Base-by-base conservation (phyloP, 2,888 invertebrate genomes). In the Bhutanitis thaidina region DNA sequence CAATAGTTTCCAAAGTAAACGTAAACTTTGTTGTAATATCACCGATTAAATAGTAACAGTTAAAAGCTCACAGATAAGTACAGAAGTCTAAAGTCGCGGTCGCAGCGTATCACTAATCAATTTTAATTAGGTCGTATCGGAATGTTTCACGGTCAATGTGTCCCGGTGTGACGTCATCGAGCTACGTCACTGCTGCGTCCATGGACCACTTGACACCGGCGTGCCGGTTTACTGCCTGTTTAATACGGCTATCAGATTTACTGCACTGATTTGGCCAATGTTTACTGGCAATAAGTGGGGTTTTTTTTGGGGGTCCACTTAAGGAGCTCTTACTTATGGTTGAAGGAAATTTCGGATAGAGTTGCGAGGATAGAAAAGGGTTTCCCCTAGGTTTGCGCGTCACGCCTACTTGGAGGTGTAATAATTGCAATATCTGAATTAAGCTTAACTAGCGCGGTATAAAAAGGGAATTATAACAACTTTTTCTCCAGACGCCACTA, bases 71-170 rank as follows among this genome's bases (percentile, higher is more conserved):
- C n/a, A n/a, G n/a, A n/a, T n/a, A n/a, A n/a, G n/a, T n/a, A n/a
- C n/a, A n/a, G n/a, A 20, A 20, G 20, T 20, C 20, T 20, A 20
- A 20, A 27, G 7, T 27, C 8, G 8, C 5, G 27, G 27, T 5
- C 27, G 1, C 27, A 27, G 8, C 7, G 2, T 8, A 7, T 8
- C 27, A 8, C 8, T 20, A 20, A 27, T 27, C 2, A 8, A 27
- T 27, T 27, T 8, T 27, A 27, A 27, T 27, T 4, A 27, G 27
- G 27, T 27, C 27, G 7, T 4, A 7, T 13, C 30, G 4, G 7
- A 34, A 12, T 34, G 13, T 34, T 43, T 49, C 49, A 49, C 36
- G 49, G 49, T 49, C 50, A 39, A 13, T 34, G 43, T 12, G 49
- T n/a, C 7, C n/a, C 37, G 14, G 34, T 50, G 50, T 50, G 44